These are phyloP conservation scores for Saxidomus purpurata DNA, from an alignment of 1,140 invertebrate genomes.

Conservation along the genomic window DNA sequence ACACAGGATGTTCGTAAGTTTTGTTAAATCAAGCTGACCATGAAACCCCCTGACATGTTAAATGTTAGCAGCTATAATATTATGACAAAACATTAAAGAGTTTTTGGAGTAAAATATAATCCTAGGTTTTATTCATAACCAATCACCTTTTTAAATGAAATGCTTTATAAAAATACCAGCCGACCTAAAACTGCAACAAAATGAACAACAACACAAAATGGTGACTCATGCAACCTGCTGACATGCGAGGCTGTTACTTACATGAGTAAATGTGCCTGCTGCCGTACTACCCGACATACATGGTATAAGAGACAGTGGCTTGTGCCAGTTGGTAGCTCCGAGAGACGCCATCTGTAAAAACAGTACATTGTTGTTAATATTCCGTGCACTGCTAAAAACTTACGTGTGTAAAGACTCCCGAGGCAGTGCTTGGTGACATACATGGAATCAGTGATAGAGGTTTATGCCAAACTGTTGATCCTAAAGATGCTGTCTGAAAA, in stretches of 20 bases:
- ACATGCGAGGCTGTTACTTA: conserved; percentile 84
- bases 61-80: no score
- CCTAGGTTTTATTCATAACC: no score
- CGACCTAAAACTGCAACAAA: no score
- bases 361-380: not conserved
- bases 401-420: conserved; percentile 97
- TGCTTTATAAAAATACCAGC: no score
- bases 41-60: no score
- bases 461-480: conserved; percentile 97
- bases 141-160: no score
- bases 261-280: conserved; percentile 97
- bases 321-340: conserved; percentile 97
- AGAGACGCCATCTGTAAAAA: conserved; percentile 96
- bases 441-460: conserved; percentile 97
- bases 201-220: not conserved
- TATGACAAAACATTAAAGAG: no score
- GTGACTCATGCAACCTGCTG: not conserved
- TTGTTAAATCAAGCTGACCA: no score
- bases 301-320: conserved; percentile 96
- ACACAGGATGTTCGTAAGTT: no score
- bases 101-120: no score
- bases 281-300: conserved; percentile 99
- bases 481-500: conserved; percentile 97
- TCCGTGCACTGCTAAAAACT: conserved; percentile 35
- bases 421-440: conserved; percentile 98